Evolutionary conservation across 1,140 invertebrate species (phyloP).

Genomic region (Colletes gigas): DNA sequence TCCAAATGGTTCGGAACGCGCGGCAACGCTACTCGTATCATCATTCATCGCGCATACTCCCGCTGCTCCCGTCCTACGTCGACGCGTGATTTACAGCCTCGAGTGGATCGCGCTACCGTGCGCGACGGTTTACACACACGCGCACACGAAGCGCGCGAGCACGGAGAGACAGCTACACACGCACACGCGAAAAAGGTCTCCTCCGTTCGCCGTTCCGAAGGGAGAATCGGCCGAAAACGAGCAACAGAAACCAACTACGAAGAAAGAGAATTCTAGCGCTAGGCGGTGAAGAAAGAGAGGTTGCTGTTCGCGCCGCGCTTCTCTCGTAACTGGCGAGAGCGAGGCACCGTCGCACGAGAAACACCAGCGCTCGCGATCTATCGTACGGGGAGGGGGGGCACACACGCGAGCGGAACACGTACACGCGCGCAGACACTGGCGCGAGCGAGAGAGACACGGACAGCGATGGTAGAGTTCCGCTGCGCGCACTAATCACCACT

Average conservation of each 20-base stretch:
- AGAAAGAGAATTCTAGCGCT: neutral
- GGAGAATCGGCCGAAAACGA: no score
- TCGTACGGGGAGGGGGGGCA: neutral
- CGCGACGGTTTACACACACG: neutral
- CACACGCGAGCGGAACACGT: no score
- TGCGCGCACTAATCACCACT: conserved; percentile 70
- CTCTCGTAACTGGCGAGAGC: conserved; percentile 16
- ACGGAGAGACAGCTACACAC: neutral
- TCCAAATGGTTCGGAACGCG: conserved; percentile 45
- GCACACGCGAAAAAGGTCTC: neutral
- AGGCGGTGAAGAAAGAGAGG: neutral
- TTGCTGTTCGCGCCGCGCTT: neutral
- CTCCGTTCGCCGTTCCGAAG: neutral
- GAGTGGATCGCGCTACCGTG: conserved; percentile 13
- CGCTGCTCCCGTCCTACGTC: conserved; percentile 53
- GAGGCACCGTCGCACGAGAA: conserved; percentile 2
- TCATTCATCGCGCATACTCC: conserved; percentile 55
- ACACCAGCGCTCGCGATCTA: conserved; percentile 28
- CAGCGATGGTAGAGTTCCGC: conserved; percentile 39
- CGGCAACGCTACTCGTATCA: conserved; percentile 60
- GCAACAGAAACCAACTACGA: neutral
- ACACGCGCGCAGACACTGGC: neutral
- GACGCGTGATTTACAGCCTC: conserved; percentile 61
- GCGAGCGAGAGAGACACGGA: conserved; percentile 5
- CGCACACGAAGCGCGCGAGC: neutral